Conservation (phyloP, 2,888 invertebrate species). For the Schizotus pectinicornis region DNA sequence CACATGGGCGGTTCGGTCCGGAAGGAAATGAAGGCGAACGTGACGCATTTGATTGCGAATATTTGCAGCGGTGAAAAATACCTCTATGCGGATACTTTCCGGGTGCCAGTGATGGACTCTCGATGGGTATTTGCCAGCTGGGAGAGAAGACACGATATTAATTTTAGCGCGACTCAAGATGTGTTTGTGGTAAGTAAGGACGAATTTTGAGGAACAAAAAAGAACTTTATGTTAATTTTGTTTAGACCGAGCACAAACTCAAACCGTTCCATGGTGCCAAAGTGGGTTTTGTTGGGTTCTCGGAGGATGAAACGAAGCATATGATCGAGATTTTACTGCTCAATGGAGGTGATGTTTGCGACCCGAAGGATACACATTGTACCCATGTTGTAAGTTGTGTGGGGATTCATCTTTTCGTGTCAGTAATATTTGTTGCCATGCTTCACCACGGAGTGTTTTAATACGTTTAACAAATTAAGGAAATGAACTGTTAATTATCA, state of each 20-base stretch:
- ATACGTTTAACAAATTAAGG: no score
- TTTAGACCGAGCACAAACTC: constrained; percentile 73
- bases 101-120: constrained; percentile 85
- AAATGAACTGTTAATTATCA: no score
- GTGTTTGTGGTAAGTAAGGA: constrained; percentile 67
- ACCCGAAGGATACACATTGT: constrained; percentile 81
- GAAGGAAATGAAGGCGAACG: constrained; percentile 85
- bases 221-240: constrained; percentile 33
- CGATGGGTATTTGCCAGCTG: constrained; percentile 90
- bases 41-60: constrained; percentile 93
- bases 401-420: neutral
- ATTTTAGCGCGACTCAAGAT: constrained; percentile 74
- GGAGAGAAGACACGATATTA: constrained; percentile 75
- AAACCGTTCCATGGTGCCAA: constrained; percentile 88
- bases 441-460: no score
- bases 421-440: neutral
- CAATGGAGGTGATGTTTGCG: constrained; percentile 83
- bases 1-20: constrained; percentile 96
- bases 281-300: constrained; percentile 89
- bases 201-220: constrained; percentile 1
- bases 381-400: constrained; percentile 85
- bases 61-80: constrained; percentile 91
- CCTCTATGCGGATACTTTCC: constrained; percentile 89
- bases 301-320: constrained; percentile 86
- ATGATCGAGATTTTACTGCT: constrained; percentile 88